These are phyloP conservation scores for Henricia sp. DNA, from an alignment of 53 echinoderm and acorn worm genomes.

Conservation along the genomic window DNA sequence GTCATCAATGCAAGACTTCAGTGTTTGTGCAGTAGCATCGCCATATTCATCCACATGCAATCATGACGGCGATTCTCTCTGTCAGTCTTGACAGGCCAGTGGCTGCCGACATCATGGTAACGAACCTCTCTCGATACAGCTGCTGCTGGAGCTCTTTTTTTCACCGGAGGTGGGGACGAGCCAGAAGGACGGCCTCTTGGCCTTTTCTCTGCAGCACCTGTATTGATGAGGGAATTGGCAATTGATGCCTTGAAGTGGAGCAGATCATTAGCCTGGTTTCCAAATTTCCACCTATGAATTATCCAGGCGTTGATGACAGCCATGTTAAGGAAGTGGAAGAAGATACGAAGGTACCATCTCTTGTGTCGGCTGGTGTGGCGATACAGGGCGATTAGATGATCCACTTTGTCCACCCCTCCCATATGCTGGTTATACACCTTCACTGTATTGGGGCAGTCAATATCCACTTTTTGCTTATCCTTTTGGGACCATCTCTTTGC, in stretches of 20 bases:
- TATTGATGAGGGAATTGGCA: conserved; percentile 23
- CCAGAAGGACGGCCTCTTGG: conserved; percentile 16
- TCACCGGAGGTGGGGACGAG: conserved; percentile 8
- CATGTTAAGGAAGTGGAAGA: conserved; percentile 34
- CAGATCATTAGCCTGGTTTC: conserved; percentile 5
- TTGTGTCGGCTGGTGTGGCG: neutral
- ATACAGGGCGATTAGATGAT: conserved; percentile 12
- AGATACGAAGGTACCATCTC: conserved; percentile 21
- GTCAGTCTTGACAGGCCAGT: conserved; percentile 29
- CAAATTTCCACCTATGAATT: conserved; percentile 6
- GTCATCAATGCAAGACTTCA: no score
- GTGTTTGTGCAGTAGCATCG: no score
- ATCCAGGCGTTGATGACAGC: conserved; percentile 31
- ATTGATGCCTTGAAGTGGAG: conserved; percentile 29
- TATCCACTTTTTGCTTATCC: conserved; percentile 5
- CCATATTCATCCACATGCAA: conserved; percentile 17
- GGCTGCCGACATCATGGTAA: conserved; percentile 29
- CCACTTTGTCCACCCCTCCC: conserved; percentile 51
- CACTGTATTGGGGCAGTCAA: conserved; percentile 27
- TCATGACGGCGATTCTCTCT: conserved; percentile 41
- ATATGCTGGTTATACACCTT: conserved; percentile 38
- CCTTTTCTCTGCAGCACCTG: neutral
- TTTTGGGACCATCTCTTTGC: conserved; percentile 6
- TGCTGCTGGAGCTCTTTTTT: conserved; percentile 14
- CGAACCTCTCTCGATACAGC: conserved; percentile 20